Conservation (phyloP, 2,113 vertebrate species). For the Octodon degus region DNA sequence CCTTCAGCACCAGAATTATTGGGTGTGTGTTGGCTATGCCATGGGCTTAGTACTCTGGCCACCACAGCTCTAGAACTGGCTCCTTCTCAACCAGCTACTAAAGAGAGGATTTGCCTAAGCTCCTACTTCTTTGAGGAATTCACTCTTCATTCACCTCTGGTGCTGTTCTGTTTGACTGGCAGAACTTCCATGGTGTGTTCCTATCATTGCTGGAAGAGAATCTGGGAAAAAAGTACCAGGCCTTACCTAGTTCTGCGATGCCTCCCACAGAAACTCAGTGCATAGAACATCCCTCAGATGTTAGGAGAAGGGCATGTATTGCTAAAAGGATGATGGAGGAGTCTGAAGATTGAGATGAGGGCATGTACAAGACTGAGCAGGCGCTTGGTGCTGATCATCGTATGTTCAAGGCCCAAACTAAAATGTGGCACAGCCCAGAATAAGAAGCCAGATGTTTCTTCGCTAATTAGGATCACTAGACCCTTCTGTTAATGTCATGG, state of each 20-base stretch:
- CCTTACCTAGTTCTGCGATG: neutral
- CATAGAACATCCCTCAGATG: neutral
- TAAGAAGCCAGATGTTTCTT: neutral
- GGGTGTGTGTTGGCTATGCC: neutral
- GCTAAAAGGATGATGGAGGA: neutral
- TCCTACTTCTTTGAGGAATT: neutral
- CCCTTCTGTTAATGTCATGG: neutral
- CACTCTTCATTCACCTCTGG: neutral
- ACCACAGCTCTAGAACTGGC: too few relatives aligned
- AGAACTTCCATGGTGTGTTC: neutral
- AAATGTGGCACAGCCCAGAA: neutral
- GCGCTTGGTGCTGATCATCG: too few relatives aligned
- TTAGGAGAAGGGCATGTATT: neutral
- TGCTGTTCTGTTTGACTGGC: neutral
- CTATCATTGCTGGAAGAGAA: neutral
- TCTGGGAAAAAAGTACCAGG: neutral
- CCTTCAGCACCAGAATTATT: rapidly evolving
- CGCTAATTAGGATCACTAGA: neutral
- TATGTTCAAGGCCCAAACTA: neutral
- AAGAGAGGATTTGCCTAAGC: neutral
- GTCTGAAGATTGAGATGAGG: neutral
- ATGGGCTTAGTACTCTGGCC: neutral
- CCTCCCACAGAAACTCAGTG: neutral
- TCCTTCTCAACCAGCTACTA: neutral
- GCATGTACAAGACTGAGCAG: too few relatives aligned